Evolutionary conservation across 2,888 invertebrate species (phyloP).

Genomic region (Adelphocoris suturalis): DNA sequence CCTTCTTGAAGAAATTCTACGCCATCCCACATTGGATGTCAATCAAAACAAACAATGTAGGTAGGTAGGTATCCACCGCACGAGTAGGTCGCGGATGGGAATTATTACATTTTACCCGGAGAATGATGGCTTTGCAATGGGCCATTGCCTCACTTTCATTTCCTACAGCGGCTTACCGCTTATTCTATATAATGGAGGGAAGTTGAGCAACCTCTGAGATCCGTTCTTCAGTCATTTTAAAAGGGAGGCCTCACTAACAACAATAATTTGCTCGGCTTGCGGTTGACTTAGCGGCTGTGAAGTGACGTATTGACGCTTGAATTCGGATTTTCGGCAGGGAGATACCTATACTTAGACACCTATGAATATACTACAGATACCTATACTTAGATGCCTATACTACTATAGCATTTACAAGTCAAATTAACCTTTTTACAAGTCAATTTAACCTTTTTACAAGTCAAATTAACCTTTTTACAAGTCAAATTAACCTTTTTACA

Average conservation of each 20-base stretch:
- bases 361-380: too few relatives aligned
- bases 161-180: slow-evolving; percentile 1
- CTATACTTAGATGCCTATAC: too few relatives aligned
- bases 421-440: too few relatives aligned
- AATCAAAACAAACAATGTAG: too few relatives aligned
- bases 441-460: too few relatives aligned
- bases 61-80: background rate
- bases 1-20: too few relatives aligned
- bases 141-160: background rate
- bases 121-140: slow-evolving; percentile 1
- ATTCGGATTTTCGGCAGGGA: too few relatives aligned
- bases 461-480: too few relatives aligned
- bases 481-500: too few relatives aligned
- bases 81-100: background rate
- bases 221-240: background rate
- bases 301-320: background rate
- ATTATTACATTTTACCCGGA: background rate
- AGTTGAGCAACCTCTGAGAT: slow-evolving; percentile 14
- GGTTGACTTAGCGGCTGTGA: background rate
- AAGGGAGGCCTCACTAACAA: background rate
- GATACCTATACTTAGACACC: too few relatives aligned
- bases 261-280: background rate
- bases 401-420: too few relatives aligned
- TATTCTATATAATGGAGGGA: slow-evolving; percentile 6
- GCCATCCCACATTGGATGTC: too few relatives aligned